phyloP scores from a whole-genome alignment of 2,113 vertebrate genomes.

The Butorides virescens region DNA sequence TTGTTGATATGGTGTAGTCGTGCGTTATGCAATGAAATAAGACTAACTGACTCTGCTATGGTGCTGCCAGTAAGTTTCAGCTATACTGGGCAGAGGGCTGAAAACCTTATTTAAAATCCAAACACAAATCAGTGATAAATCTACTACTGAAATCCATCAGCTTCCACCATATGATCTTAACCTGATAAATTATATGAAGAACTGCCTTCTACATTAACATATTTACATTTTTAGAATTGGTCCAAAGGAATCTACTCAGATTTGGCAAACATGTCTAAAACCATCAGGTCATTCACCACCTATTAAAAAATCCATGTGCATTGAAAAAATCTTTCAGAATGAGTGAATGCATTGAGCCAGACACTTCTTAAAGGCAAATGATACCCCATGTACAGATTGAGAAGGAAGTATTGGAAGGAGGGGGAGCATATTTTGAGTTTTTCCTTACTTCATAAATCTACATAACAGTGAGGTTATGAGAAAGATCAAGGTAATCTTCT shows the following conservation, averaged over 20 bases:
- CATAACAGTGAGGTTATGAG: neutral
- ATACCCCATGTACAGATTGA: neutral
- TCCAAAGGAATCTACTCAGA: neutral
- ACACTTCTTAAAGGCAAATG: neutral
- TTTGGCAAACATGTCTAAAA: neutral
- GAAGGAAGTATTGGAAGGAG: neutral
- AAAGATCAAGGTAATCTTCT: neutral
- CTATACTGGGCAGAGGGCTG: neutral
- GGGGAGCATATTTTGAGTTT: neutral
- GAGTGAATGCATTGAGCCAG: neutral
- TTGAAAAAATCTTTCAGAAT: neutral
- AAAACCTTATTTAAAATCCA: neutral
- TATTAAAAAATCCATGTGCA: neutral
- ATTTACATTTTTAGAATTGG: neutral
- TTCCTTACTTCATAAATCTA: neutral
- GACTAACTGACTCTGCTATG: neutral
- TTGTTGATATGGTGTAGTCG: neutral
- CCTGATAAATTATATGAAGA: neutral
- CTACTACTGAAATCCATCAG: neutral
- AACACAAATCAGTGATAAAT: neutral
- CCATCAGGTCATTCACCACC: neutral
- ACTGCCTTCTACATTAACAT: neutral
- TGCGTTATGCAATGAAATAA: neutral
- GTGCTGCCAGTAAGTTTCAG: neutral
- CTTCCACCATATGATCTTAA: neutral